A percentile compares a stretch with the other conserved stretches of the same genome.
Conservation (phyloP, 2,888 invertebrate genomes). For the Diaprepes abbreviatus region DNA sequence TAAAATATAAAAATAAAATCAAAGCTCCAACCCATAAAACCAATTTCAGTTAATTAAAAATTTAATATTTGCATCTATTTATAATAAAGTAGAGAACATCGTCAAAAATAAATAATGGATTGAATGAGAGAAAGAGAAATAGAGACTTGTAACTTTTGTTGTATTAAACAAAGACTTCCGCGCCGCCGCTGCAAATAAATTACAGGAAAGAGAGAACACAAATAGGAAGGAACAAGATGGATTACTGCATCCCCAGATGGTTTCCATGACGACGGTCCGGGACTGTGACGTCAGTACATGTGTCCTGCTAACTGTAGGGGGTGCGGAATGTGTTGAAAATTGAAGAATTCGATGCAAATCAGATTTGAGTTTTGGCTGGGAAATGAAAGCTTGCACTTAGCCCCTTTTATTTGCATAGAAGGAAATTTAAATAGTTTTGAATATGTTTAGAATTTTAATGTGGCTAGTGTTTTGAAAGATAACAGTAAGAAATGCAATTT, state of each 20-base stretch:
- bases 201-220: conserved; percentile 59
- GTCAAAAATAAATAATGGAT: conserved; percentile 64
- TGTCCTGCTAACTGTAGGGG: conserved; percentile 59
- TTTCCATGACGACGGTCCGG: conserved; percentile 65
- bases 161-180: conserved; percentile 54
- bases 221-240: conserved; percentile 62
- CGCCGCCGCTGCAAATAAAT: conserved; percentile 58
- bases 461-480: neutral
- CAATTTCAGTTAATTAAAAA: conserved; percentile 56
- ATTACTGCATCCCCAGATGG: conserved; percentile 66
- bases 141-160: conserved; percentile 41
- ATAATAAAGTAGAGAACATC: conserved; percentile 56
- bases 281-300: conserved; percentile 62
- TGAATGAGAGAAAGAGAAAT: conserved; percentile 56
- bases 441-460: conserved; percentile 1
- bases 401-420: conserved; percentile 15
- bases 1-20: neutral
- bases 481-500: neutral
- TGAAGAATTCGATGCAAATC: conserved; percentile 48
- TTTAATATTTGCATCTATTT: conserved; percentile 59
- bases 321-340: conserved; percentile 48
- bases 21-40: conserved; percentile 3
- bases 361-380: conserved; percentile 42
- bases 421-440: conserved; percentile 13
- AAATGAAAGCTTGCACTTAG: conserved; percentile 29